phyloP scores from a whole-genome alignment of 2,113 vertebrate species.

The Himantopus leucocephalus region DNA sequence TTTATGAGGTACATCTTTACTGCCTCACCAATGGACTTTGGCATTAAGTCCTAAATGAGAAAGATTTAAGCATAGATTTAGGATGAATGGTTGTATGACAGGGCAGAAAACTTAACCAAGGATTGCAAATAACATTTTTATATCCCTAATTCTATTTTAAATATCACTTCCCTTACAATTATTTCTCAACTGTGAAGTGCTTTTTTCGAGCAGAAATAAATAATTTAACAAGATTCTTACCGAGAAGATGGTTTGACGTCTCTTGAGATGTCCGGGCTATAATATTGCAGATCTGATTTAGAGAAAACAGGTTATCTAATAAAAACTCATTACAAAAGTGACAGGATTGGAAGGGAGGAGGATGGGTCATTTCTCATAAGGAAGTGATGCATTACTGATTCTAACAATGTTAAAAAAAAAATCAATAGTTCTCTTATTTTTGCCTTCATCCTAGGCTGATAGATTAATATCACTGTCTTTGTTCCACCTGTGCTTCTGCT shows the following conservation, averaged over 20 bases:
- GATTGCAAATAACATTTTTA: background rate
- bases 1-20: background rate
- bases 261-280: background rate
- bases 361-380: constrained; percentile 1
- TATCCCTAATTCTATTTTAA: background rate
- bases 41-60: background rate
- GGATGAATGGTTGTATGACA: background rate
- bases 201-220: background rate
- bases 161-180: background rate
- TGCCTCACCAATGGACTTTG: background rate
- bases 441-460: constrained; percentile 42
- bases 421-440: constrained; percentile 59
- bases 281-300: background rate
- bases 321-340: constrained; percentile 45
- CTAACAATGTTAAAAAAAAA: constrained; percentile 44
- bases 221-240: background rate
- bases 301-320: constrained; percentile 21
- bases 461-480: constrained; percentile 29
- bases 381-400: constrained; percentile 46
- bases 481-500: background rate
- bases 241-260: background rate
- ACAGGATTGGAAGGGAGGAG: constrained; percentile 23
- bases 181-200: background rate
- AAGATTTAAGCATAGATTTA: background rate
- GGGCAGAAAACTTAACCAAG: background rate